A percentile compares a stretch with the other conserved stretches of the same genome.
Conservation (phyloP, 2,888 invertebrate species). For the Hypercompe scribonia region DNA sequence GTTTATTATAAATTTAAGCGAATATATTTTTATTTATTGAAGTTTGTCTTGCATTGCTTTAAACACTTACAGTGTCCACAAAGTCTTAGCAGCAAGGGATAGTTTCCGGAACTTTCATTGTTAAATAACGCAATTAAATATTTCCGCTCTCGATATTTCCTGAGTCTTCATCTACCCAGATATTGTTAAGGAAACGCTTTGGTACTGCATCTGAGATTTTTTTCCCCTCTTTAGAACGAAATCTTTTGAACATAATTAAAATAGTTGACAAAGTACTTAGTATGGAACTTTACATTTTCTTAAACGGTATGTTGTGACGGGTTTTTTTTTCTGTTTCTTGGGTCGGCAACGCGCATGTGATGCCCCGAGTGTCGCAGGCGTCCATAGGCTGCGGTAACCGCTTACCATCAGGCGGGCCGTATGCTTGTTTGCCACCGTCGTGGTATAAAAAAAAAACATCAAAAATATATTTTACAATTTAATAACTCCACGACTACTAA, state of each 20-base stretch:
- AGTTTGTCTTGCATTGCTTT: slow-evolving; percentile 24
- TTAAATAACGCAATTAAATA: slow-evolving; percentile 77
- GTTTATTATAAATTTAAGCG: neutral
- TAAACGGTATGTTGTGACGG: too few relatives aligned
- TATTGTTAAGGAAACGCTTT: slow-evolving; percentile 51
- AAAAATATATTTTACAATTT: too few relatives aligned
- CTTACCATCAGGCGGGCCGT: too few relatives aligned
- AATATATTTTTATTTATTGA: slow-evolving; percentile 13
- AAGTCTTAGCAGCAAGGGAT: slow-evolving; percentile 39
- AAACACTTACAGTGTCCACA: slow-evolving; percentile 38
- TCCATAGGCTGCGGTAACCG: too few relatives aligned
- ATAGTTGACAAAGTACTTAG: neutral
- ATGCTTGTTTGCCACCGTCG: too few relatives aligned
- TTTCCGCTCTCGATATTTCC: slow-evolving; percentile 70
- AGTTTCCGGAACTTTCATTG: slow-evolving; percentile 48
- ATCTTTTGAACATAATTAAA: neutral
- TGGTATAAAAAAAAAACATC: too few relatives aligned
- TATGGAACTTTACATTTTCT: neutral
- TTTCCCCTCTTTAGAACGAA: neutral
- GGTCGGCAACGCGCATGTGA: too few relatives aligned
- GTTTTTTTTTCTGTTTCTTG: too few relatives aligned
- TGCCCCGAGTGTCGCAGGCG: too few relatives aligned
- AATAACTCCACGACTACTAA: too few relatives aligned
- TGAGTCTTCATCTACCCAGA: slow-evolving; percentile 50
- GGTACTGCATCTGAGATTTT: slow-evolving; percentile 25